Conservation (phyloP, 2,888 invertebrate species). For the Anoncus sp. region DNA sequence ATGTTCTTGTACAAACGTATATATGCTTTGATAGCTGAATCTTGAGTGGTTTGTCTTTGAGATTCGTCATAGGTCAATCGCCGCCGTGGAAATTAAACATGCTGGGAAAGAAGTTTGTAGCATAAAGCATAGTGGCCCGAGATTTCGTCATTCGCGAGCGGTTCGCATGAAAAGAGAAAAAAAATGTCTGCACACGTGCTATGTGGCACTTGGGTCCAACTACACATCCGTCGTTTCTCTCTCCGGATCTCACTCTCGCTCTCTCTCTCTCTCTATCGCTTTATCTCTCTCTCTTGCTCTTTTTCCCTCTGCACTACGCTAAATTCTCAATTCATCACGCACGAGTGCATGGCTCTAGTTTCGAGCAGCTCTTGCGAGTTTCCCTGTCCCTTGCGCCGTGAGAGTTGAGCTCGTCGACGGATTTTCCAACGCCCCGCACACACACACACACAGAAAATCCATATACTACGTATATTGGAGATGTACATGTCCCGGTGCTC, state of each 20-base stretch:
- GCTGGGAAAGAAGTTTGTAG: neutral
- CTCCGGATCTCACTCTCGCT: constrained; percentile 18
- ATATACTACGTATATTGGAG: constrained; percentile 3
- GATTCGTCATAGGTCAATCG: neutral
- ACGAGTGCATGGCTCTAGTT: constrained; percentile 48
- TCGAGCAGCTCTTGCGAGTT: constrained; percentile 39
- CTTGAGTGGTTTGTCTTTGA: neutral
- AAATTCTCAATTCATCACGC: constrained; percentile 58
- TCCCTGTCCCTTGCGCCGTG: constrained; percentile 20
- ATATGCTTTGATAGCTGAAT: neutral
- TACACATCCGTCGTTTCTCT: constrained; percentile 15
- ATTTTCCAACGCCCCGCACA: constrained; percentile 37
- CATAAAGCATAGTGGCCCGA: neutral
- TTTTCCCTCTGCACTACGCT: constrained; percentile 33
- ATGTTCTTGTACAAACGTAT: neutral
- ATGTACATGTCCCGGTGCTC: constrained; percentile 25
- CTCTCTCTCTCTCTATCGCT: constrained; percentile 7
- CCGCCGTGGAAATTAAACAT: neutral
- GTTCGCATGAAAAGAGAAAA: constrained; percentile 12
- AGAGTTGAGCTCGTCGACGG: constrained; percentile 50
- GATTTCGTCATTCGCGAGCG: constrained; percentile 15
- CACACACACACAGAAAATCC: constrained; percentile 20
- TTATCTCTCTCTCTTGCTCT: constrained; percentile 15
- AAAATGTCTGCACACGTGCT: constrained; percentile 33
- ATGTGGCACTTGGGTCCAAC: constrained; percentile 31